Base-by-base conservation (phyloP, 2,113 vertebrate genomes). In the Enhydra lutris region DNA sequence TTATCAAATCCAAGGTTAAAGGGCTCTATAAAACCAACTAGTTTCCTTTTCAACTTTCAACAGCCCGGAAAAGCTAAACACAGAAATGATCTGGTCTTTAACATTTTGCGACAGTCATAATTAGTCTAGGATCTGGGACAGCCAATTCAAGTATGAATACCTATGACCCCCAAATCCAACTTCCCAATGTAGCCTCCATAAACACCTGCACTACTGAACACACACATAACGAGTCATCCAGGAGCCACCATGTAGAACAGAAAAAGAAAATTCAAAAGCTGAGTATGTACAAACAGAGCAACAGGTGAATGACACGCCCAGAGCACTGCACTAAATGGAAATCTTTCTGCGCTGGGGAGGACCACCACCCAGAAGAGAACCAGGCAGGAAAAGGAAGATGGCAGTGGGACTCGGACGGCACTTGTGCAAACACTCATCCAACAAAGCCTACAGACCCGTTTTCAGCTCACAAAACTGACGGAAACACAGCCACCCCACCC, bases 31-130 rank as follows among this genome's bases (percentile, higher is more conserved):
- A 74, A 89, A 78, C 55, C 6, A 92, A 96, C 2, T 71, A 26
- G 67, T 63, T 86, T 31, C n/a, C 45, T 73, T 88, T 80, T 91
- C 65, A 86, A 76, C 50, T 81, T 85, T 82, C 50, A 47, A 83
- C 45, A 89, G 45, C 39, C 78, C 74, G 13, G 47, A 59, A 89
- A 95, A 9, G 2, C 61, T 6, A 3, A 96, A 86, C 26, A 61
- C 11, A 69, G 29, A 95, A 86, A 96, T 92, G 47, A 97, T 50
- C 20, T 92, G 50, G 36, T 71, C 67, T 94, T 90, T 82, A 86
- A 52, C 84, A 74, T 88, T 65, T 50, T 29, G 31, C n/a, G 26
- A 82, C 55, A 90, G 47, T 24, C 63, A 15, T 81, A 86, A 97
- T 65, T 90, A 81, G 29, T 14, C 23, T 14, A 61, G 47, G 34